Conservation (phyloP, 2,888 invertebrate genomes). For the Syrphus vitripennis region DNA sequence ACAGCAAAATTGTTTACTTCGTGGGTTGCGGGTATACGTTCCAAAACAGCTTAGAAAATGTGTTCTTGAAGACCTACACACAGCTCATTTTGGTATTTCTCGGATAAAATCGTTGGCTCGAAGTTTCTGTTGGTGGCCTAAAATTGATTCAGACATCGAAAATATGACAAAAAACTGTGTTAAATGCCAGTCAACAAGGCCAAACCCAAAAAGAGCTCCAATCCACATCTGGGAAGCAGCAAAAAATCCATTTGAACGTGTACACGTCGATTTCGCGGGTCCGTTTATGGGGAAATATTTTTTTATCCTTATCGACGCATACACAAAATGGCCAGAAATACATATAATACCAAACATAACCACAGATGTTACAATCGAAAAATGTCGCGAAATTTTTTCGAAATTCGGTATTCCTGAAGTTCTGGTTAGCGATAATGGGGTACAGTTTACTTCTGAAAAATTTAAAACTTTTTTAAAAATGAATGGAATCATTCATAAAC, state of each 20-base stretch:
- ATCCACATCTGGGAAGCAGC: constrained; percentile 59
- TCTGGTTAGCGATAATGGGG: neutral
- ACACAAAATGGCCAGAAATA: neutral
- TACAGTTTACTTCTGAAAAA: neutral
- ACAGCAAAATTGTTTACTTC: constrained; percentile 25
- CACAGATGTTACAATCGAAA: neutral
- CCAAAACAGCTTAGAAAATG: constrained; percentile 3
- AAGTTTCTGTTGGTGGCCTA: constrained; percentile 71
- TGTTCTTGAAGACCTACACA: constrained; percentile 41
- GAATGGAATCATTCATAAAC: constrained; percentile 18
- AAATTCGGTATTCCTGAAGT: constrained; percentile 11
- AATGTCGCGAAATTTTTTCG: neutral
- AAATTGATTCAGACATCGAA: constrained; percentile 71
- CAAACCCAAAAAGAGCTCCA: constrained; percentile 35
- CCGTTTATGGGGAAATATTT: constrained; percentile 59
- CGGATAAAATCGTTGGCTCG: constrained; percentile 53
- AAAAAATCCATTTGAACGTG: constrained; percentile 65
- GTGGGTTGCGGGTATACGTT: constrained; percentile 40
- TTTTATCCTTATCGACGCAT: constrained; percentile 77
- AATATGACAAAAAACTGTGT: constrained; percentile 18
- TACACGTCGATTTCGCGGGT: constrained; percentile 69
- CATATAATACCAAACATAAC: neutral
- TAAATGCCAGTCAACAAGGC: constrained; percentile 5
- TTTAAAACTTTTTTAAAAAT: constrained; percentile 36
- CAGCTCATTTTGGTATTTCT: constrained; percentile 46